These are phyloP conservation scores for Cyanoliseus patagonus DNA, from an alignment of 2,113 vertebrate genomes.

Conservation along the genomic window DNA sequence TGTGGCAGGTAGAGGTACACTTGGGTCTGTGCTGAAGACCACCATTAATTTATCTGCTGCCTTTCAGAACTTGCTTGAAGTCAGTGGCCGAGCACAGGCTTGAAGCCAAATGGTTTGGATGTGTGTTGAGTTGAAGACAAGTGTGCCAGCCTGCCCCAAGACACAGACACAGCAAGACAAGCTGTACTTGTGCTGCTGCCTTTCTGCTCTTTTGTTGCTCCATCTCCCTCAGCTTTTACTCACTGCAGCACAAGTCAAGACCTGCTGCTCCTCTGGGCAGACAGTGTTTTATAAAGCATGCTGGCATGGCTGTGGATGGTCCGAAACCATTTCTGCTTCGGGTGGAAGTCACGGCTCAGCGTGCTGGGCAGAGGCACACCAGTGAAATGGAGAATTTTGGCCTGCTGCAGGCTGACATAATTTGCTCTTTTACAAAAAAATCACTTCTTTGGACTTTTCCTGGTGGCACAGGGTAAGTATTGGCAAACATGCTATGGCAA, in stretches of 20 bases:
- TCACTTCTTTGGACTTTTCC: background rate
- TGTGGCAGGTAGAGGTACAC: accelerated
- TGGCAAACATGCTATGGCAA: background rate
- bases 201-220: background rate
- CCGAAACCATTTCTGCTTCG: background rate
- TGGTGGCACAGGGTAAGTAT: background rate
- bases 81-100: background rate
- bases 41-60: background rate
- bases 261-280: background rate
- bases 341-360: background rate
- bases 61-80: background rate
- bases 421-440: background rate
- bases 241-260: background rate
- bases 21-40: background rate
- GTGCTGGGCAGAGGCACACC: background rate
- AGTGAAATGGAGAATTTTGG: background rate
- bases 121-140: background rate
- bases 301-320: background rate
- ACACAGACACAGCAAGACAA: background rate
- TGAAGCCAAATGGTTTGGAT: background rate
- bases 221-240: background rate
- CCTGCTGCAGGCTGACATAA: background rate
- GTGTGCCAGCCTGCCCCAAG: background rate
- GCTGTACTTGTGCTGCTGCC: background rate
- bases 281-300: background rate